Conservation (phyloP, 2,888 invertebrate genomes). For the Boloria euphrosyne region DNA sequence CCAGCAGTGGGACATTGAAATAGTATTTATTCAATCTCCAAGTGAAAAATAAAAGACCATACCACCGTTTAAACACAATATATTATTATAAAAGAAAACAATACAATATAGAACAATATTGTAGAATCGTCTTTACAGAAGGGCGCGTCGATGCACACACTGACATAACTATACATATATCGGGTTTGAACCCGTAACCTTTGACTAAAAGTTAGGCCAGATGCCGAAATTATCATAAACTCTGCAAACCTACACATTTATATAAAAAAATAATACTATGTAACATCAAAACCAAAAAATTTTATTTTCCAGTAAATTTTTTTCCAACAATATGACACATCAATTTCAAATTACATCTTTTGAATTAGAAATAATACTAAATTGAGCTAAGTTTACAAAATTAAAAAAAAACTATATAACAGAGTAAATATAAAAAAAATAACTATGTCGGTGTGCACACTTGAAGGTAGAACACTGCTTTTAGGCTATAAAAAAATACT, state of each 20-base stretch:
- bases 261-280: too few species aligned
- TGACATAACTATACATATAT: background rate
- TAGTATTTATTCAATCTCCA: background rate
- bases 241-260: too few species aligned
- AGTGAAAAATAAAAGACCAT: constrained; percentile 46
- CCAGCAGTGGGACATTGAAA: too few species aligned
- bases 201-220: constrained; percentile 9
- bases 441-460: constrained; percentile 27
- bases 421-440: background rate
- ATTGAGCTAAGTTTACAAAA: background rate
- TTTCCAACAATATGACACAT: too few species aligned
- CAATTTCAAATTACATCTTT: background rate
- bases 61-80: constrained; percentile 77
- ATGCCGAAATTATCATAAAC: too few species aligned
- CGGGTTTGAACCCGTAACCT: constrained; percentile 3
- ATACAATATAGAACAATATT: constrained; percentile 80
- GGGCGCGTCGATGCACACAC: constrained; percentile 35
- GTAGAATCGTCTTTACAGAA: constrained; percentile 74
- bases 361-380: background rate
- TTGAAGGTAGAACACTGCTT: constrained; percentile 35
- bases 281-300: too few species aligned
- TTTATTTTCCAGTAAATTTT: too few species aligned
- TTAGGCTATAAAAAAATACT: constrained; percentile 31
- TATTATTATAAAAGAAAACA: constrained; percentile 80
- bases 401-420: background rate